A percentile compares a stretch with the other conserved stretches of the same genome.
phyloP scores from a whole-genome alignment of 2,797 vertebrate species.

The Zenarchopterus dispar region DNA sequence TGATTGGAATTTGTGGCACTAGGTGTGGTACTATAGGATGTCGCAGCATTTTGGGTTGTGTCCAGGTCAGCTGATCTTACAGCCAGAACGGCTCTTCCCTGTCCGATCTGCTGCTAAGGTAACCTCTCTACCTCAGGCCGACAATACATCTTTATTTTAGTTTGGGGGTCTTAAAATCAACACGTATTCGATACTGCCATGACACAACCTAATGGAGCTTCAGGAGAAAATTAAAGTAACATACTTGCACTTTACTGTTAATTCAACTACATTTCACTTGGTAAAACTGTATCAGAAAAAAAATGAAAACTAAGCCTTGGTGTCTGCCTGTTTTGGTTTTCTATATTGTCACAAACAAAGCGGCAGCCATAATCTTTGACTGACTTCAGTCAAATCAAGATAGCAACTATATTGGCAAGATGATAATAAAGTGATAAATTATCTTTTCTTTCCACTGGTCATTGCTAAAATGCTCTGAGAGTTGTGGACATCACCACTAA shows the following conservation, averaged over 20 bases:
- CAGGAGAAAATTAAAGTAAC: no score
- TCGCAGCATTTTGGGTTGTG: constrained; percentile 37
- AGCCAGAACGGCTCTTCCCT: constrained; percentile 60
- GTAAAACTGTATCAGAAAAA: no score
- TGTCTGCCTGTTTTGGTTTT: no score
- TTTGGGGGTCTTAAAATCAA: background rate
- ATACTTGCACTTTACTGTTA: no score
- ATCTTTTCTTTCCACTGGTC: constrained; percentile 6
- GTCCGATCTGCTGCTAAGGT: constrained; percentile 65
- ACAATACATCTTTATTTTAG: background rate
- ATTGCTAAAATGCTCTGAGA: constrained; percentile 34
- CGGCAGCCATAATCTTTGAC: no score
- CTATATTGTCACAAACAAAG: no score
- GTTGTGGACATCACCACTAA: constrained; percentile 30
- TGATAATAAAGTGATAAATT: constrained; percentile 14
- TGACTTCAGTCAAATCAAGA: constrained; percentile 3
- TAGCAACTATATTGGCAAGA: background rate
- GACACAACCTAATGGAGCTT: no score
- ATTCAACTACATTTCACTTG: no score
- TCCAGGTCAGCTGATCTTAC: constrained; percentile 68
- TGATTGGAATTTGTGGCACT: background rate
- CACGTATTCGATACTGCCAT: no score
- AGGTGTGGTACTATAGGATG: constrained; percentile 13
- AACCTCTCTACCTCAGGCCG: constrained; percentile 58
- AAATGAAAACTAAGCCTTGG: no score